Evolutionary conservation across 2,113 vertebrate species (phyloP).

Genomic region (Clarias macrocephalus): DNA sequence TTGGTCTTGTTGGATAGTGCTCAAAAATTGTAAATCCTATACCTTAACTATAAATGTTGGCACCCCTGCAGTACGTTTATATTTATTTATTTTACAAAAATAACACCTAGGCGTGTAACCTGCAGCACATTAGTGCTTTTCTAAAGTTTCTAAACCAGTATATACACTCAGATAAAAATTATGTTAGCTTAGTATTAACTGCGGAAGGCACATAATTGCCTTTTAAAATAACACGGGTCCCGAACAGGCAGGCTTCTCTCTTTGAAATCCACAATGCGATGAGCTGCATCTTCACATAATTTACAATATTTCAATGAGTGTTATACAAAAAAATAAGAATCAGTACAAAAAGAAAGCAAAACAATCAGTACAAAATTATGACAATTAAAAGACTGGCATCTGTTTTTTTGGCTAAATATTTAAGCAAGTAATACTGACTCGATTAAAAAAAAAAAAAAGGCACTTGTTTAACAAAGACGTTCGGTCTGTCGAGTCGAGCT

Average conservation of each 20-base stretch:
- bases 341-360: constrained; percentile 56
- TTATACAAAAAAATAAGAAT: constrained; percentile 47
- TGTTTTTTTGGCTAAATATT: constrained; percentile 49
- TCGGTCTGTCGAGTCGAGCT: constrained; percentile 64
- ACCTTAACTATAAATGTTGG: neutral
- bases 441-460: constrained; percentile 59
- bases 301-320: constrained; percentile 59
- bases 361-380: constrained; percentile 50
- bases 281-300: constrained; percentile 14
- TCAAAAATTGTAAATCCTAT: neutral
- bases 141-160: neutral
- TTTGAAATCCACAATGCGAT: neutral
- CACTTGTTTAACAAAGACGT: constrained; percentile 65
- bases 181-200: neutral
- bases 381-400: constrained; percentile 24
- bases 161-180: constrained; percentile 22
- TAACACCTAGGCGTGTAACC: neutral
- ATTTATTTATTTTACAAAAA: neutral
- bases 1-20: neutral
- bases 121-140: neutral
- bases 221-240: neutral
- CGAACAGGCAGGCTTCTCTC: neutral
- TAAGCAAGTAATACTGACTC: constrained; percentile 72
- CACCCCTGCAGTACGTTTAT: neutral
- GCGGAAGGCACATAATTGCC: constrained; percentile 14